Base-by-base conservation (phyloP, 2,888 invertebrate genomes). In the Megamerina dolium region DNA sequence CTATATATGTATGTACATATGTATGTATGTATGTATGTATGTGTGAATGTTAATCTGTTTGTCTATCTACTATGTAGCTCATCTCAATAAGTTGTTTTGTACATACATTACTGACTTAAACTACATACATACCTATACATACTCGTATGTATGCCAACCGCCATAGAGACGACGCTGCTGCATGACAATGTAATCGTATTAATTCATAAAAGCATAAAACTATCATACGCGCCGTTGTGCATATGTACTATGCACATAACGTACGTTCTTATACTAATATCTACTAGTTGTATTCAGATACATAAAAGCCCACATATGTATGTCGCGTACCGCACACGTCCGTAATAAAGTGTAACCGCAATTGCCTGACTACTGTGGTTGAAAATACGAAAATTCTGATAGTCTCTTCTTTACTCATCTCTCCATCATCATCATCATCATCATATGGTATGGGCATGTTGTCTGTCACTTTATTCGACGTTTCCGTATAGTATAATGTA, bases 101-200 rank as follows among this genome's bases (percentile, higher is more conserved):
- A n/a, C n/a, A n/a, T 23, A 23, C 23, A 23, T 23, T 6, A 8
- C 23, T 8, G 10, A 23, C 23, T 10, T 14, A 26, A 37, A 26
- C 18, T 34, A 3, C 19, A 20, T 19, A 34, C 34, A 34, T 17
- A 19, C 20, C 16, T 19, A 34, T 0, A 20, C 34, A 34, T 10
- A 34, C 20, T 18, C 34, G 16, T 2, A 31, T 5, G 16, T 14
- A 34, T 34, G 8, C 34, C 14, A 10, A 27, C 12, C n/a, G 17
- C 3, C 27, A 34, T 12, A 31, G 14, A n/a, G 16, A n/a, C 9
- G 31, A 9, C 16, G 31, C 32, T n/a, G 10, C 19, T 19, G 19
- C 34, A 16, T 20, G 35, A 36, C 35, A 36, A 36, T 36, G 21
- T 36, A 36, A 36, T 36, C 35, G 35, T 21, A 36, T 36, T 36